phyloP scores from a whole-genome alignment of 1,140 invertebrate species.

The Eurytemora carolleeae region DNA sequence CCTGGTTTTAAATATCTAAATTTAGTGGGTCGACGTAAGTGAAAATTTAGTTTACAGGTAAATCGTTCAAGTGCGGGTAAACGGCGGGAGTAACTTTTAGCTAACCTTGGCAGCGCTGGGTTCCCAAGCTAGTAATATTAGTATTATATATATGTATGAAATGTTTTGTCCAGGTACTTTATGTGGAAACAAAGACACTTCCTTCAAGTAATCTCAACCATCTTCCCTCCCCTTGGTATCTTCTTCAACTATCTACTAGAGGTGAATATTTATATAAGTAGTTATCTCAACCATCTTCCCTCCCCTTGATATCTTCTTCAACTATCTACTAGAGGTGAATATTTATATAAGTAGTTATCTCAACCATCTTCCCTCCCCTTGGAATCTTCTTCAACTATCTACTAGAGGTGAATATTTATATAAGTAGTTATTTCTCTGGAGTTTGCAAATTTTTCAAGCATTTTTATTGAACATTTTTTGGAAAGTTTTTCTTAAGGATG shows the following conservation, averaged over 20 bases:
- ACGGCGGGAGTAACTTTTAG: too few species aligned
- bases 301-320: not conserved
- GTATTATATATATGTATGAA: too few species aligned
- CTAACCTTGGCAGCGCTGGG: too few species aligned
- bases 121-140: too few species aligned
- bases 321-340: not conserved
- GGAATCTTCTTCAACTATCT: not conserved
- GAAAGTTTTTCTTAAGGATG: too few species aligned
- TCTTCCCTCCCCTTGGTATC: not conserved
- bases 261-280: not conserved
- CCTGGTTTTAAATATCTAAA: too few species aligned
- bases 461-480: too few species aligned
- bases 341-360: not conserved
- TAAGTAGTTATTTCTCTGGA: not conserved
- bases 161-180: not conserved
- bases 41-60: too few species aligned
- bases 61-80: too few species aligned
- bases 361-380: not conserved
- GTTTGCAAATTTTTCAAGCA: too few species aligned
- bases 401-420: too few species aligned
- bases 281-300: not conserved
- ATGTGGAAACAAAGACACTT: not conserved
- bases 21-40: too few species aligned
- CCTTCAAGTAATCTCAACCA: not conserved
- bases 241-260: not conserved